Percentiles rank a stretch among this genome's conserved stretches.
Evolutionary conservation across 2,888 invertebrate genomes (phyloP).

Genomic region (Cheilosia vernalis): DNA sequence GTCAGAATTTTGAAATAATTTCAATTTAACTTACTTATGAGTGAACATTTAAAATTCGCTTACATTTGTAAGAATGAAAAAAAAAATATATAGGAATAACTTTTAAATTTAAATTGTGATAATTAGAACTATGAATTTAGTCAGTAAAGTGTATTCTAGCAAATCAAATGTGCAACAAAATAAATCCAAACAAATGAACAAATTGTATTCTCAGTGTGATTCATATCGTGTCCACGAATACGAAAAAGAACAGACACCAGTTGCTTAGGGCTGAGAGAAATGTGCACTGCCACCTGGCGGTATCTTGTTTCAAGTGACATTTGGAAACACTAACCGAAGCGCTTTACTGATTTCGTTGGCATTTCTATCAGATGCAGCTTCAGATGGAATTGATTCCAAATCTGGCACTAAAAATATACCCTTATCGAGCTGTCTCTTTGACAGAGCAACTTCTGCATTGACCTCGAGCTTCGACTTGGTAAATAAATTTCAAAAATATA

Average conservation of each 20-base stretch:
- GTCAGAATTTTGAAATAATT: constrained; percentile 1
- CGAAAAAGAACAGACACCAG: neutral
- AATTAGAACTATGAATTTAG: constrained; percentile 60
- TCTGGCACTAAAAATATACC: too few species aligned
- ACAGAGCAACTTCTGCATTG: too few species aligned
- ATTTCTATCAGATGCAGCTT: too few species aligned
- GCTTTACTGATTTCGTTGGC: too few species aligned
- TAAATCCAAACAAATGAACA: constrained; percentile 2
- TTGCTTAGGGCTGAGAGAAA: neutral
- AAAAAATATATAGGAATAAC: neutral
- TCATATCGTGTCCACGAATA: constrained; percentile 31
- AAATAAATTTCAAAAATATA: too few species aligned
- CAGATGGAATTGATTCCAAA: too few species aligned
- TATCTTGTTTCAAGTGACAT: too few species aligned
- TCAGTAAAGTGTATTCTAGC: constrained; percentile 16
- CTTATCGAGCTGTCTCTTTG: too few species aligned
- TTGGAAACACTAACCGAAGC: too few species aligned
- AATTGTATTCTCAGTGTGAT: constrained; percentile 17
- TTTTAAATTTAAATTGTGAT: constrained; percentile 67
- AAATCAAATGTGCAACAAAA: neutral
- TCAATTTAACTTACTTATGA: neutral
- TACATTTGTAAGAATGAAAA: constrained; percentile 7
- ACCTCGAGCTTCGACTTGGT: too few species aligned
- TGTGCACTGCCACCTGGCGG: too few species aligned
- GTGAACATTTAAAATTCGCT: constrained; percentile 17